phyloP scores from a whole-genome alignment of 2,113 vertebrate genomes.

The Bubo scandiacus region DNA sequence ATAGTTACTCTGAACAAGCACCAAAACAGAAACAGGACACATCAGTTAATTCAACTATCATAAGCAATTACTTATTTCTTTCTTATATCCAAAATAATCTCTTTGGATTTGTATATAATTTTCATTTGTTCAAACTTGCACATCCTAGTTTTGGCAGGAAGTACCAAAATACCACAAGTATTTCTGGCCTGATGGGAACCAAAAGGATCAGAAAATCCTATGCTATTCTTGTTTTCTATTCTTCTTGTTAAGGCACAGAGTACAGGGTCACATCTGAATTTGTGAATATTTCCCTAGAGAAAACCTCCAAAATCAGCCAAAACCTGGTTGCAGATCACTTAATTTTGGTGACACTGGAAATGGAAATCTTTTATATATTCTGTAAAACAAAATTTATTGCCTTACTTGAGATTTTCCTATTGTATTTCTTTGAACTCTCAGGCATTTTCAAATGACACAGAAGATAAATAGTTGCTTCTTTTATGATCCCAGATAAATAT shows the following conservation, averaged over 20 bases:
- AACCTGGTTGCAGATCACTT: neutral
- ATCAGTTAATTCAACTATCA: neutral
- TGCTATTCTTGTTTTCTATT: slow-evolving; percentile 35
- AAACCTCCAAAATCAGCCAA: neutral
- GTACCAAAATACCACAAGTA: slow-evolving; percentile 55
- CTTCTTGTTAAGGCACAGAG: neutral
- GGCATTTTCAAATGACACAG: neutral
- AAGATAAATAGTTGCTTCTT: neutral
- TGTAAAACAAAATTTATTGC: neutral
- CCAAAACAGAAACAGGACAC: neutral
- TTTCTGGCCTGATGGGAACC: slow-evolving; percentile 48
- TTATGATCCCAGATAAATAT: neutral
- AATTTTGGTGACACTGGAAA: neutral
- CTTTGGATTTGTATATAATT: neutral
- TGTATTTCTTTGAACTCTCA: neutral
- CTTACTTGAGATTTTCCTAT: neutral
- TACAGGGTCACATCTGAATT: neutral
- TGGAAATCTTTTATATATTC: neutral
- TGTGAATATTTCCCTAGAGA: neutral
- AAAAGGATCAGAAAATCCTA: slow-evolving; percentile 28
- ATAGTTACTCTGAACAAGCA: neutral
- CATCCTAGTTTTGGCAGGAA: slow-evolving; percentile 43
- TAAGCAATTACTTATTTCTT: neutral
- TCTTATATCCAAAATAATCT: neutral
- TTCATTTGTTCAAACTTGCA: neutral